Evolutionary conservation across 2,888 invertebrate species (phyloP).

Genomic region (Epinotia bilunana): DNA sequence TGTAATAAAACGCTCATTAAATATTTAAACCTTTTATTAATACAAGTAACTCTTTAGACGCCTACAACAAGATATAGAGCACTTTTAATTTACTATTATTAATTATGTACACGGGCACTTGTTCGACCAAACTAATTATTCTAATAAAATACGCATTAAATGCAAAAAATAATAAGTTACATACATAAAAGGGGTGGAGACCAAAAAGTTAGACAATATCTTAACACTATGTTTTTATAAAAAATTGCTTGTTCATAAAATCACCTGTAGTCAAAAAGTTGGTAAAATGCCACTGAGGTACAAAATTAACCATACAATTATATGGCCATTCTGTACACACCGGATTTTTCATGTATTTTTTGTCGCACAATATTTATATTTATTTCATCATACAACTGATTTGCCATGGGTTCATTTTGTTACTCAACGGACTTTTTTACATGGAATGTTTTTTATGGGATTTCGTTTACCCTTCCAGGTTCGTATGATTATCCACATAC

Average conservation of each 20-base stretch:
- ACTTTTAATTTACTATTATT: slow-evolving; percentile 31
- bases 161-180: slow-evolving; percentile 19
- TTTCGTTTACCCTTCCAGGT: background rate
- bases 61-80: slow-evolving; percentile 29
- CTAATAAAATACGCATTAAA: slow-evolving; percentile 20
- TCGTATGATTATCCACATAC: background rate
- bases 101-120: slow-evolving; percentile 40
- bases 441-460: too few species aligned
- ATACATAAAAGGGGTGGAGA: background rate
- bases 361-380: too few species aligned
- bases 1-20: background rate
- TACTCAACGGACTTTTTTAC: too few species aligned
- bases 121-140: slow-evolving; percentile 7
- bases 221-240: background rate
- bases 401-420: too few species aligned
- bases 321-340: too few species aligned
- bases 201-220: background rate
- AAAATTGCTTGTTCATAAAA: too few species aligned
- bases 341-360: too few species aligned
- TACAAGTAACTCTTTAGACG: slow-evolving; percentile 28
- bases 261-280: too few species aligned
- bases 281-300: too few species aligned
- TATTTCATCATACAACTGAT: too few species aligned
- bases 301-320: too few species aligned
- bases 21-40: slow-evolving; percentile 39